Evolutionary conservation across 1,140 invertebrate species (phyloP), one percentile per base, ranked within the genome.

Genomic region (Drosophila melanica): DNA sequence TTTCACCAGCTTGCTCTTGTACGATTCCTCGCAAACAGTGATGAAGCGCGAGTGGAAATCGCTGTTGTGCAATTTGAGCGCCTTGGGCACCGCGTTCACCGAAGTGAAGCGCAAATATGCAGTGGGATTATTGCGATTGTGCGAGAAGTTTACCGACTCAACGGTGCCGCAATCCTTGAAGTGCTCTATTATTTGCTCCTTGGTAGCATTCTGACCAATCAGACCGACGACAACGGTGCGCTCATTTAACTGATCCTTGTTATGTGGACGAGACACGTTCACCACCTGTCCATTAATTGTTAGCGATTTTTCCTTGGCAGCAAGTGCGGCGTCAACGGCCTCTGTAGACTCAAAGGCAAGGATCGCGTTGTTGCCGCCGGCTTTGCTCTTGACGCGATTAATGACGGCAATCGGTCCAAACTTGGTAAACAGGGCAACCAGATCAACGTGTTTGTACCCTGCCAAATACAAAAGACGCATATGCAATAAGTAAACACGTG

Each of bases 391-490:
- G 4, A 73, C 11, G 8, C 73, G 71, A 48, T 76, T 48, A 4
- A 91, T 6, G 0, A 67, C 12, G 4, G 47, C 2, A 23, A 91
- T 65, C 0, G 58, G 50, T 2, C 90, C 90, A 33, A 79, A 91
- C 62, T 91, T 90, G 16, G 75, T 30, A 23, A 91, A 85, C 4
- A 79, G 3, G 7, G 65, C 79, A 23, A 90, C 44, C 9, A 90
- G 0, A 1, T 91, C 85, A 0, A 60, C 27, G 47, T 79, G 66
- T 16, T 73, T 78, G 37, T 53, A 81, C 2, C 58, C 90, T 91
- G 51, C 0, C 57, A 27, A 47, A 37, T 8, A 3, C 23, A 12
- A 18, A 14, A 47, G 18, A 23, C 3, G 20, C 27, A 53, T 50
- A 33, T 7, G 1, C 8, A 33, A 33, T 33, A 33, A 8, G 18